Percentiles rank a stretch among this genome's conserved stretches.
Evolutionary conservation across 1,140 invertebrate species (phyloP).

Genomic region (Venustaconcha ellipsiformis): DNA sequence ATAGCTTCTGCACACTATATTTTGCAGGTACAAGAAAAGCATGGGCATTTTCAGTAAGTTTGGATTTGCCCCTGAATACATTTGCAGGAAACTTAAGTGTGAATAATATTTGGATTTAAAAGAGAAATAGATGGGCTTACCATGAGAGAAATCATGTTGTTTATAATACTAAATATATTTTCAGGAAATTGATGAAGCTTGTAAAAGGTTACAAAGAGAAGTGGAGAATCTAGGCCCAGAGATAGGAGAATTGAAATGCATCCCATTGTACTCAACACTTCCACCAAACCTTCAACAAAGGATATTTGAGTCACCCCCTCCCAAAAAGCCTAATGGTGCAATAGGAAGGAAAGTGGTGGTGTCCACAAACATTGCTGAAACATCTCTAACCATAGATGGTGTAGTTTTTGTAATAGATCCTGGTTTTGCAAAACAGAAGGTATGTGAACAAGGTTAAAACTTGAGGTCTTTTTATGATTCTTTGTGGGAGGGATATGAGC

Average conservation of each 20-base stretch:
- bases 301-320: conserved; percentile 95
- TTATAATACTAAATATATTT: conserved; percentile 6
- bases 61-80: too few relatives aligned
- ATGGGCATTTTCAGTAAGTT: too few relatives aligned
- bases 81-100: too few relatives aligned
- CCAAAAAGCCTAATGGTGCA: conserved; percentile 90
- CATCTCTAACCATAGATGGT: conserved; percentile 98
- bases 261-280: conserved; percentile 97
- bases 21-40: too few relatives aligned
- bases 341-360: conserved; percentile 97
- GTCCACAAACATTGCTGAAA: conserved; percentile 99
- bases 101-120: too few relatives aligned
- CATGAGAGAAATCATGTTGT: too few relatives aligned
- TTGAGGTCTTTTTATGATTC: neutral
- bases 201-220: conserved; percentile 97
- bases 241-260: conserved; percentile 97
- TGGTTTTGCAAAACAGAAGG: conserved; percentile 99
- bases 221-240: conserved; percentile 97
- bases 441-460: conserved; percentile 43
- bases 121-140: too few relatives aligned
- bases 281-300: conserved; percentile 97
- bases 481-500: too few relatives aligned
- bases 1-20: too few relatives aligned
- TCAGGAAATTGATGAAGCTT: conserved; percentile 99
- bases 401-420: conserved; percentile 99